These are phyloP conservation scores for Nyctibius grandis DNA, from an alignment of 2,797 vertebrate species.

Conservation along the genomic window DNA sequence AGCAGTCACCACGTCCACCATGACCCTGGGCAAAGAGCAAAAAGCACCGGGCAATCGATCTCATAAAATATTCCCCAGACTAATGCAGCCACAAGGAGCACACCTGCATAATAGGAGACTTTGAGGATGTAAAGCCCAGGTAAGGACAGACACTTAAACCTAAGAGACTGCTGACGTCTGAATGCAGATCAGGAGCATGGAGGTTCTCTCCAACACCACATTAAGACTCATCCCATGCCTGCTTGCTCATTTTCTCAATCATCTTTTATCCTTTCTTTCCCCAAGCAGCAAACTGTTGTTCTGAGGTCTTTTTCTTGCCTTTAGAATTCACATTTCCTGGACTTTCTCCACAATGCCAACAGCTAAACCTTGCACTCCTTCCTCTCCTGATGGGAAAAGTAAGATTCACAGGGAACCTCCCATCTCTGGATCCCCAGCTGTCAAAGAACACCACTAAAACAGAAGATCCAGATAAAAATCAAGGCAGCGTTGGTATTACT, in stretches of 20 bases:
- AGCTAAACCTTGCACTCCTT: not conserved
- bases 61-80: not conserved
- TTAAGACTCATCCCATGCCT: not conserved
- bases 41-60: fast-evolving
- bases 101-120: fast-evolving
- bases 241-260: not conserved
- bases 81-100: fast-evolving
- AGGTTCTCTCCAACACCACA: not conserved
- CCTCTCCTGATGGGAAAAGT: not conserved
- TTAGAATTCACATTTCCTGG: not conserved
- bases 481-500: not conserved
- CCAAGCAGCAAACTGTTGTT: not conserved
- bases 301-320: not conserved
- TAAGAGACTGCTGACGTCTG: not conserved
- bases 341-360: not conserved
- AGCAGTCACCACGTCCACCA: not conserved
- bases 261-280: not conserved
- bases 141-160: not conserved
- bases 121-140: not conserved
- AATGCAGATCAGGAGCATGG: not conserved
- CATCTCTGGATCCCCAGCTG: not conserved
- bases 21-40: not conserved
- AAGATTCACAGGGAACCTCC: not conserved
- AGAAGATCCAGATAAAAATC: not conserved
- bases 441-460: not conserved